phyloP scores from a whole-genome alignment of 2,797 vertebrate genomes.

The Masticophis lateralis region DNA sequence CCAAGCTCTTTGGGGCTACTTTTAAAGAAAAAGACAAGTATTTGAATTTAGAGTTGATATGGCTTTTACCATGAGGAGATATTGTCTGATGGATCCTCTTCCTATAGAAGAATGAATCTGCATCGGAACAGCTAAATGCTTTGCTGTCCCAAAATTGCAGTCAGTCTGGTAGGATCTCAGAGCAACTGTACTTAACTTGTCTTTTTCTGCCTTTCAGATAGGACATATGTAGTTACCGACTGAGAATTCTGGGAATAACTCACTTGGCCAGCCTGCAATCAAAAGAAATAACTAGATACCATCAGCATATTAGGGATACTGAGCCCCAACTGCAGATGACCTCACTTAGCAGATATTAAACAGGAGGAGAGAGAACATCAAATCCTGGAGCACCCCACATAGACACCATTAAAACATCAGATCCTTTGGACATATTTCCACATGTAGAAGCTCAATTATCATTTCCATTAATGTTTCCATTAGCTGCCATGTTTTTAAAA shows the following conservation, averaged over 20 bases:
- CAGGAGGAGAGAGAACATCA: not conserved
- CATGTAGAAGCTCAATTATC: not conserved
- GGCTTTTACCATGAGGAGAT: conserved; percentile 36
- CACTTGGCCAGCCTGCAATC: not conserved
- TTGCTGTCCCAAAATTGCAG: not conserved
- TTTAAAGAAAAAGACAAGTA: conserved; percentile 35
- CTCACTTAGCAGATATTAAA: not conserved
- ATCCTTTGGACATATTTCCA: not conserved
- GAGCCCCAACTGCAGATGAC: not conserved
- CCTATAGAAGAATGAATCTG: conserved; percentile 21
- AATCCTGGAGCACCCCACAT: not conserved
- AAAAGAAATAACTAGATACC: not conserved
- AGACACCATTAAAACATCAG: not conserved
- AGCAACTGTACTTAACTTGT: not conserved
- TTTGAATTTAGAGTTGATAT: conserved; percentile 55
- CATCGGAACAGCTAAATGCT: not conserved
- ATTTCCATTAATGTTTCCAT: not conserved
- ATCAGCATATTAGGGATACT: not conserved
- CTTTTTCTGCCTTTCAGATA: not conserved
- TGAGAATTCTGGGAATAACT: not conserved
- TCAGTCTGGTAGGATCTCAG: not conserved
- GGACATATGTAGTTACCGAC: not conserved
- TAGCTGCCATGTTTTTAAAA: not conserved
- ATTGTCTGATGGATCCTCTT: conserved; percentile 8
- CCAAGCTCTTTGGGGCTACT: conserved; percentile 68